These are phyloP conservation scores for Morbakka virulenta DNA, from an alignment of 30 jellyfish, hydroid and myxozoan genomes.

Conservation along the genomic window DNA sequence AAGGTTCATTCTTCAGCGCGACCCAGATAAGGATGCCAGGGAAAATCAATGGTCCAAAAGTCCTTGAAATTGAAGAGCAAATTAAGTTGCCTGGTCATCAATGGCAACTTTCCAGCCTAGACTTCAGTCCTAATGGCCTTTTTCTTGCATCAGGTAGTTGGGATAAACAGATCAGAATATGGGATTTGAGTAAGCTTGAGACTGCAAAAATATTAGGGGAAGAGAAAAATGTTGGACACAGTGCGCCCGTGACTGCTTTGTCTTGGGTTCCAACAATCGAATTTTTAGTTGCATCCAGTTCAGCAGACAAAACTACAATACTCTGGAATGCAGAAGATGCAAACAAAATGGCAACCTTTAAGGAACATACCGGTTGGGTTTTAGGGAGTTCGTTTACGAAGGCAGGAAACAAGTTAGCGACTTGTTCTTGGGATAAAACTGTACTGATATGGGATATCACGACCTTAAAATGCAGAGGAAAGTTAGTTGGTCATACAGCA, in stretches of 20 bases:
- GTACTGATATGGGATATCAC: slow-evolving; percentile 74
- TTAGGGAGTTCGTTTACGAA: slow-evolving; percentile 61
- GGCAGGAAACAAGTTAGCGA: slow-evolving; percentile 46
- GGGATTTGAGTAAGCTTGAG: slow-evolving; percentile 81
- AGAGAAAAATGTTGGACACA: slow-evolving; percentile 57
- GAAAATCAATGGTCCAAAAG: slow-evolving; percentile 15
- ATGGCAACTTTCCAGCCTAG: slow-evolving; percentile 76
- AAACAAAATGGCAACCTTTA: slow-evolving; percentile 63
- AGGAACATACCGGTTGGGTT: slow-evolving; percentile 79
- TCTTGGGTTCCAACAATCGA: slow-evolving; percentile 89
- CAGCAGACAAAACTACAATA: slow-evolving; percentile 69
- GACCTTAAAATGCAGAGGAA: slow-evolving; percentile 35
- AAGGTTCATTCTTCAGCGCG: no score
- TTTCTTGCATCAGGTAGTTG: slow-evolving; percentile 88
- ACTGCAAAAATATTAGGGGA: slow-evolving; percentile 54
- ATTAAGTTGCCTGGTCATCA: slow-evolving; percentile 67
- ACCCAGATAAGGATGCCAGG: no score
- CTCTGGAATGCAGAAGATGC: slow-evolving; percentile 82
- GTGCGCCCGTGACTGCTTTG: slow-evolving; percentile 70
- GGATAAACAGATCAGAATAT: slow-evolving; percentile 70
- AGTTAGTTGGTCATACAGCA: slow-evolving; percentile 61
- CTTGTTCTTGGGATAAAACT: slow-evolving; percentile 88
- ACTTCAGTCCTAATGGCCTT: slow-evolving; percentile 74
- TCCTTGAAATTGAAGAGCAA: slow-evolving; percentile 75
- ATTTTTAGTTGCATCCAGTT: slow-evolving; percentile 70